Base-by-base conservation (phyloP, 1,140 invertebrate species). In the Magallana ariakensis region DNA sequence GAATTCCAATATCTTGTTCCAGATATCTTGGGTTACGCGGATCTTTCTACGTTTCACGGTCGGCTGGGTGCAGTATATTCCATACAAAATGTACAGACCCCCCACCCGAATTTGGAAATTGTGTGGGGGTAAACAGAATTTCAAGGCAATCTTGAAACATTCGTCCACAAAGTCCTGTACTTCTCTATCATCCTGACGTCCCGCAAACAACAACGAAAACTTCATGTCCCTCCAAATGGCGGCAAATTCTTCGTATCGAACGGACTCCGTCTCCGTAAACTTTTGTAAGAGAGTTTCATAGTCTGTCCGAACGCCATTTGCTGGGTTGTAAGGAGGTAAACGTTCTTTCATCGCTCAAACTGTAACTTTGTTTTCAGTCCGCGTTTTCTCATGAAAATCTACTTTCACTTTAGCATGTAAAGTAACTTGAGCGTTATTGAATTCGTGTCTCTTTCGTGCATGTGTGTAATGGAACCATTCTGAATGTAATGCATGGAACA, bases 191-290 rank as follows among this genome's bases (percentile, higher is more conserved):
- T 89, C 80, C 46, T 90, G 84, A 87, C 92, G 83, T 7, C 92
- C 91, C 13, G 90, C 90, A 88, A 84, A 93, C 15, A 91, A 86
- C 46, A 83, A 88, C 7, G 86, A 81, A 88, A 93, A 89, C 46
- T 92, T 93, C 89, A 87, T 88, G 33, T 90, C 89, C 10, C 89
- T 84, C 92, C 92, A 93, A 10, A 91, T 87, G 89, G 91, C 89
- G 26, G 90, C 87, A 87, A 93, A 93, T 26, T 89, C 85, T 70
- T 91, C 91, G 89, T 91, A 93, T 22, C 92, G 55, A 46, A 92
- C 91, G 16, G 90, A 90, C 7, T 90, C 90, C 4, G 86, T 97
- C 98, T 92, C 95, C 98, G 84, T 98, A 96, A 97, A 92, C 16
- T 56, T 66, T 66, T 93, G 88, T n/a, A 92, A 87, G 6, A 93